Base-by-base conservation (phyloP, 2,113 vertebrate genomes). In the Monopterus albus region DNA sequence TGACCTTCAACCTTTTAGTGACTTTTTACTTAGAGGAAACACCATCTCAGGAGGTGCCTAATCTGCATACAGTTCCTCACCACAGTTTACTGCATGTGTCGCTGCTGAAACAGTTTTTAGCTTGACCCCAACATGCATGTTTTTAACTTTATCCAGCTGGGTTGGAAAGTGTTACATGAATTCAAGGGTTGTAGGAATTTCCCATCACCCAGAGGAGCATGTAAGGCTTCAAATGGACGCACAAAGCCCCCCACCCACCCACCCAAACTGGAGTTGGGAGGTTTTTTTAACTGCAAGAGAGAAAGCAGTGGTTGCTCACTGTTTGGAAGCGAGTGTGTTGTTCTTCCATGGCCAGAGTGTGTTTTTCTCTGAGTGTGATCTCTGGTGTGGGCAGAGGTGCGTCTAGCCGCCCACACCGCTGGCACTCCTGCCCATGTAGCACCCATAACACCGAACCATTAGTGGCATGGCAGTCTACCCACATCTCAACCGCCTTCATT, bases 401-500 rank as follows among this genome's bases (percentile, higher is more conserved):
- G 75, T 81, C 68, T 68, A 36, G 64, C 83, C 79, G 82, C 85
- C 90, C 93, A 95, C 94, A 91, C 94, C 93, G 81, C 92, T 94
- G 94, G 95, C 94, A 95, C 93, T 91, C 91, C 91, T 87, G 92
- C 90, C 92, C 83, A 69, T 78, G 78, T 71, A 92, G 92, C 87
- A 89, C 93, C 93, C 93, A 75, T 58, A 94, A 93, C 93, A 84
- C 92, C 89, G 92, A 93, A 91, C 90, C 94, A 93, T 95, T 95
- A 94, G 95, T 94, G 95, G 94, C 95, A 92, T 92, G 68, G 61
- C 82, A 93, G 92, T 93, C 94, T 83, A 92, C 94, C 93, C 95
- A 83, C 94, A 95, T 95, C 95, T 94, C 94, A 92, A 94, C 93
- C 94, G 94, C 95, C 95, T 96, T 97, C 96, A 97, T 98, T 98